Conservation (phyloP, 2,888 invertebrate species). For the Tolmerus cingulatus region DNA sequence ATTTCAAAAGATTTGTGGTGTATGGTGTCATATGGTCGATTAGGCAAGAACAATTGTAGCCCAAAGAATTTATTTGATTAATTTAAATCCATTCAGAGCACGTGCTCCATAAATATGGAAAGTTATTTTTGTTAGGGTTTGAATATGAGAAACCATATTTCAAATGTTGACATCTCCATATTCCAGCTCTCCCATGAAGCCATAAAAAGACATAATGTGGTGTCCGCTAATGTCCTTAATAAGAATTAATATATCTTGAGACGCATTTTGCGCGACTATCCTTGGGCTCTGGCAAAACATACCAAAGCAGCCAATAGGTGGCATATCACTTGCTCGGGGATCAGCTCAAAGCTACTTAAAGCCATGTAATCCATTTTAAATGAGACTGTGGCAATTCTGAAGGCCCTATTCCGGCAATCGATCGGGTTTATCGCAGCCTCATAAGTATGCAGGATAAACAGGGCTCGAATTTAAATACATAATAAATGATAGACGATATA, state of each 20-base stretch:
- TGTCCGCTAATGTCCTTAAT: not conserved
- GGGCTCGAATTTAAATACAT: constrained; percentile 43
- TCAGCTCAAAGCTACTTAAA: constrained; percentile 3
- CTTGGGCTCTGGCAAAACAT: not conserved
- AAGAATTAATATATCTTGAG: not conserved
- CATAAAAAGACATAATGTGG: not conserved
- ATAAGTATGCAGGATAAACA: constrained; percentile 40
- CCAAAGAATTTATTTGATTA: not conserved
- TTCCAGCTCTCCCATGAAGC: not conserved
- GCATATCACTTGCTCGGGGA: not conserved
- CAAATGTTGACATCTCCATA: not conserved
- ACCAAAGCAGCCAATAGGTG: not conserved
- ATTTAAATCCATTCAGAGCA: not conserved
- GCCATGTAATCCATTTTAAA: constrained; percentile 20
- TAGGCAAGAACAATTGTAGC: not conserved
- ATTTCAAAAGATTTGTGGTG: not conserved
- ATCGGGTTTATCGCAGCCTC: not conserved
- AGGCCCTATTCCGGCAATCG: not conserved
- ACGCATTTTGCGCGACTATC: not conserved
- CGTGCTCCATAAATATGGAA: not conserved
- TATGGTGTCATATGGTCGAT: not conserved
- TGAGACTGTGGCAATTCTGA: not conserved
- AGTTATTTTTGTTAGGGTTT: not conserved
- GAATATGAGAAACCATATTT: not conserved
- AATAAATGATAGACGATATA: constrained; percentile 44